These are phyloP conservation scores for Cephus spinipes DNA, from an alignment of 2,888 invertebrate genomes.

Conservation along the genomic window DNA sequence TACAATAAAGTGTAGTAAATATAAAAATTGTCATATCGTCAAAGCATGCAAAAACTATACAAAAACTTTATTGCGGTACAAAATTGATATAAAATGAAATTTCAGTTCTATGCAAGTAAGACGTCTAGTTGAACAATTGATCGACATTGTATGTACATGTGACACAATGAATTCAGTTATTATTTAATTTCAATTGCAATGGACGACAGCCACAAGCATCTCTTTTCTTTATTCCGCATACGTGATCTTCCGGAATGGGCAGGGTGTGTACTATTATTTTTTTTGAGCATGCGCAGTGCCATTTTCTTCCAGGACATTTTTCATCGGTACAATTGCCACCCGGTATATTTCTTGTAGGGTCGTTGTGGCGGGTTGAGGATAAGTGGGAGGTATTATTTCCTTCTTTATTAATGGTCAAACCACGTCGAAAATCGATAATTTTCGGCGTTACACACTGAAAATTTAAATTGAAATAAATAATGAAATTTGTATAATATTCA, in stretches of 20 bases:
- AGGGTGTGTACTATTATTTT: slow-evolving; percentile 22
- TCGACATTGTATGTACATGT: no score
- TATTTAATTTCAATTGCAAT: slow-evolving; percentile 5
- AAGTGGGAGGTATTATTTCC: not conserved
- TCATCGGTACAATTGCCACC: not conserved
- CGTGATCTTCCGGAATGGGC: slow-evolving; percentile 19
- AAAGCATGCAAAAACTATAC: no score
- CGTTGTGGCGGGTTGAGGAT: no score
- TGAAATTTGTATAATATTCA: not conserved
- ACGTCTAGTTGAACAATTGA: no score
- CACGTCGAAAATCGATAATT: slow-evolving; percentile 9
- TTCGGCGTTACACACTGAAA: slow-evolving; percentile 26
- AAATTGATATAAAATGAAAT: no score
- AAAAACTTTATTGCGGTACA: no score
- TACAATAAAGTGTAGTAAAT: no score
- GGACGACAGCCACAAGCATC: slow-evolving; percentile 17
- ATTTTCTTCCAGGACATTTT: slow-evolving; percentile 10
- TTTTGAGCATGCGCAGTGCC: slow-evolving; percentile 14
- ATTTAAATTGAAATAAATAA: not conserved
- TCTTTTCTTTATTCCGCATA: slow-evolving; percentile 10
- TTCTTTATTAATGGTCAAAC: slow-evolving; percentile 1
- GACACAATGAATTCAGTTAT: no score
- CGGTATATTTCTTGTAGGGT: not conserved
- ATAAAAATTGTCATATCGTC: no score
- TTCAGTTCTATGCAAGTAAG: no score